Evolutionary conservation across 2,888 invertebrate species (phyloP), one percentile per base, ranked within the genome.

Genomic region (Oscheius sp.): DNA sequence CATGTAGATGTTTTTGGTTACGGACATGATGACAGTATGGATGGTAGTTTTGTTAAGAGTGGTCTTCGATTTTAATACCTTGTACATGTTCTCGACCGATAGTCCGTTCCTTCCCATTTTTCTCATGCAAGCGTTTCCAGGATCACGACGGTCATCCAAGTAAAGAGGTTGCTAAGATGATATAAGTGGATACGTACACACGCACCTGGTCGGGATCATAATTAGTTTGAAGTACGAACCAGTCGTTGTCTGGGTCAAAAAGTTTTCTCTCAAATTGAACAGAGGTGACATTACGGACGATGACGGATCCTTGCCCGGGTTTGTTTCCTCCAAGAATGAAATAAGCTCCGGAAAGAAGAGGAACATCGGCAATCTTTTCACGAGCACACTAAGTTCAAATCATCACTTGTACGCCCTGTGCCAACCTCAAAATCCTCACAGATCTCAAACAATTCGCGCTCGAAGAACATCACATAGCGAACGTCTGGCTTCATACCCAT

Each of bases 91-190:
- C 45, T 82, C 74, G 68, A 68, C 68, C 1, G 51, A 30, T 14
- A 78, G 66, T 61, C 87, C 86, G 80, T 86, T 73, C 56, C 85
- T 85, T 2, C 86, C 85, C 67, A 85, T 69, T 47, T 81, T 67
- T 20, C 86, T 82, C 88, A 90, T 87, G 80, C 90, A 90, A 4
- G 78, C 82, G 66, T 87, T 86, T 12, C 88, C 89, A 1, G 89
- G 89, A 12, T 87, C 87, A n/a, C 89, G 81, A 17, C 90, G 85
- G 74, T 90, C 88, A 80, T 90, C 90, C 38, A 88, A 82, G 74
- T 88, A 88, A 2, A 89, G 71, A 4, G 77, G 77, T 44, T 73
- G 45, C 73, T 73, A 56, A 30, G 32, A 45, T 44, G 1, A 17
- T 14, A 44, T 33, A 22, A 22, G 38, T 45, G 12, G 33, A 62